Evolutionary conservation across 2,113 vertebrate genomes (phyloP).

Genomic region (Anarhynchus alexandrinus): DNA sequence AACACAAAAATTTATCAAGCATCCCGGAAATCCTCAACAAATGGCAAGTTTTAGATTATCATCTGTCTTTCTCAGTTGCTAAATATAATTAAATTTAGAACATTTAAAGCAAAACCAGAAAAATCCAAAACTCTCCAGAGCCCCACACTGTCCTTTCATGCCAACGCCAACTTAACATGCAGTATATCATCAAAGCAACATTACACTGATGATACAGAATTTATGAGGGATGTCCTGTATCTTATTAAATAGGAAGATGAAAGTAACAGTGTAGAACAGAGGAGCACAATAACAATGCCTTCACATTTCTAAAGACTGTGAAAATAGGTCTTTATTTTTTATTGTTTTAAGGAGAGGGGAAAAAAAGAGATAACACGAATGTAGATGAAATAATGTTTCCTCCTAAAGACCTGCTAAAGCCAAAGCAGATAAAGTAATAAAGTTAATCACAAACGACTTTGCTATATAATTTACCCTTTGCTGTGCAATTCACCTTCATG

Average conservation of each 20-base stretch:
- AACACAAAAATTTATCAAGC: neutral
- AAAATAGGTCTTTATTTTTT: neutral
- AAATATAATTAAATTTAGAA: neutral
- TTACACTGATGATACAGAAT: constrained; percentile 12
- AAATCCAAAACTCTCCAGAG: neutral
- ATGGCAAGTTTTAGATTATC: neutral
- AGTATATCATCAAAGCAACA: constrained; percentile 45
- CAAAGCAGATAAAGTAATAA: neutral
- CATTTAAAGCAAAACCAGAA: neutral
- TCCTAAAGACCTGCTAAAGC: neutral
- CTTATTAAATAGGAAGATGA: constrained; percentile 38
- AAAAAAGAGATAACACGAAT: neutral
- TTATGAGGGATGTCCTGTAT: constrained; percentile 47
- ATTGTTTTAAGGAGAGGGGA: too few species aligned
- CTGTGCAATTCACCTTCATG: neutral
- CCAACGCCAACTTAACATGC: constrained; percentile 21
- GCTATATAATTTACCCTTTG: neutral
- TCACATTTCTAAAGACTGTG: neutral
- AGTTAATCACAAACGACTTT: neutral
- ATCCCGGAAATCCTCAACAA: neutral
- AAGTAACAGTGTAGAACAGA: constrained; percentile 39
- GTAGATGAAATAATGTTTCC: neutral
- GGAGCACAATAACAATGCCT: neutral
- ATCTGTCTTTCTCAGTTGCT: neutral
- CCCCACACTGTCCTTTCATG: neutral